Evolutionary conservation across 2,888 invertebrate species (phyloP).

Genomic region (Dynastes grantii): DNA sequence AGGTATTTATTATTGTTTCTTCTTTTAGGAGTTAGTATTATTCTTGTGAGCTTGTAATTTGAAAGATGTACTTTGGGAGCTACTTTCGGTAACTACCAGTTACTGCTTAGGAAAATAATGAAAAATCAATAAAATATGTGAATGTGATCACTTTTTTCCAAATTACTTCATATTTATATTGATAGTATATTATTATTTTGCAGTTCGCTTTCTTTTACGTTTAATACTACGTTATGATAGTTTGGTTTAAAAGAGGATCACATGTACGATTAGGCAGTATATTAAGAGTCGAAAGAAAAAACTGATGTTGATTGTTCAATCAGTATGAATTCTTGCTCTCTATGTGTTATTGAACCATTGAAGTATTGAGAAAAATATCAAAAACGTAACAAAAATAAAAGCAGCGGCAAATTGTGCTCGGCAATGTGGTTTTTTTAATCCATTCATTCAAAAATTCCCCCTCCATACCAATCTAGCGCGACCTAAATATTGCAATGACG

Average conservation of each 20-base stretch:
- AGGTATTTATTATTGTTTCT: slow-evolving; percentile 50
- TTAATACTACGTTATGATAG: slow-evolving; percentile 7
- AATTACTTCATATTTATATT: slow-evolving; percentile 21
- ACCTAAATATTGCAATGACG: too few relatives aligned
- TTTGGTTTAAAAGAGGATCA: slow-evolving; percentile 39
- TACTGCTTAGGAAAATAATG: slow-evolving; percentile 57
- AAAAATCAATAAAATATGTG: slow-evolving; percentile 51
- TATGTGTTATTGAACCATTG: slow-evolving; percentile 61
- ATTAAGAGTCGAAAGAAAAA: slow-evolving; percentile 53
- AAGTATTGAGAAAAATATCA: slow-evolving; percentile 60
- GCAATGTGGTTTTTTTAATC: slow-evolving; percentile 3
- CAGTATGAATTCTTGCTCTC: slow-evolving; percentile 60
- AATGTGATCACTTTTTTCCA: slow-evolving; percentile 53
- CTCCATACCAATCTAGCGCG: too few relatives aligned
- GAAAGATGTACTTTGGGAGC: slow-evolving; percentile 48
- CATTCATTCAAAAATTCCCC: background rate
- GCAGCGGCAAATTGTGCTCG: slow-evolving; percentile 44
- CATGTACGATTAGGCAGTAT: slow-evolving; percentile 57
- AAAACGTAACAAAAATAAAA: slow-evolving; percentile 58
- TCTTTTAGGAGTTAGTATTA: slow-evolving; percentile 8
- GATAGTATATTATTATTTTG: background rate
- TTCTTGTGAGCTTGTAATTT: slow-evolving; percentile 39
- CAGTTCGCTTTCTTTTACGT: background rate
- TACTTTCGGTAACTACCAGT: slow-evolving; percentile 55
- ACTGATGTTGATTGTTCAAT: slow-evolving; percentile 54